Base-by-base conservation (phyloP, 1,140 invertebrate species). In the Harpegnathos saltator region DNA sequence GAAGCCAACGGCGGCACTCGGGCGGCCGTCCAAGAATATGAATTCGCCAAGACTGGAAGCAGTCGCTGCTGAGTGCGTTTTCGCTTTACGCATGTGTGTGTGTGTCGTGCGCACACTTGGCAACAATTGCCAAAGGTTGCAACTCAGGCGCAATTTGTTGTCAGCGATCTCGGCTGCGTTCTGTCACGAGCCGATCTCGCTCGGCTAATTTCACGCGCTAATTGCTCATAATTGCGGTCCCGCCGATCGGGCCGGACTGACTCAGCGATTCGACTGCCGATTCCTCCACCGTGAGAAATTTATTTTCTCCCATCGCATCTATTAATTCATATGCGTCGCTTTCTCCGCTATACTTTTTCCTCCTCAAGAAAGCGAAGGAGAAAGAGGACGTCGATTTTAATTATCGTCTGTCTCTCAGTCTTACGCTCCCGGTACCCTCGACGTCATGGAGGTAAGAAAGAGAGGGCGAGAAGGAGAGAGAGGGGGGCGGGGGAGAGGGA, bases 321-420 rank as follows among this genome's bases (percentile, higher is more conserved):
- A 44, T 56, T 19, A 33, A 33, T 5, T 33, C 29, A 33, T 33
- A 33, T 29, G 19, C 5, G 19, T 72, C 7, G 29, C 33, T 26
- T 22, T 44, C 38, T 3, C 29, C 4, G 9, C 1, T 56, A 24
- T 68, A 38, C 22, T 66, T 19, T 56, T 56, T 19, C 11, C 12
- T 44, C 5, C 5, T 5, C 9, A 19, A 24, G 38, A 12, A 44
- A 24, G 9, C 0, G 38, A 11, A 9, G 9, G 7, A 44, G 38
- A 44, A 9, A 44, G 38, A 44, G 38, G 11, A 11, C 24, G 71
- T 83, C 75, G 54, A 81, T 80, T 84, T 84, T 81, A 84, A 81
- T 84, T 81, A 84, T 81, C 75, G 75, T 61, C 44, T 26, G 29
- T 48, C 65, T 58, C 38, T 72, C 15, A 15, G 19, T 22, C 19